These are phyloP conservation scores for Fragum fragum DNA, from an alignment of 2,888 invertebrate species.

Conservation along the genomic window DNA sequence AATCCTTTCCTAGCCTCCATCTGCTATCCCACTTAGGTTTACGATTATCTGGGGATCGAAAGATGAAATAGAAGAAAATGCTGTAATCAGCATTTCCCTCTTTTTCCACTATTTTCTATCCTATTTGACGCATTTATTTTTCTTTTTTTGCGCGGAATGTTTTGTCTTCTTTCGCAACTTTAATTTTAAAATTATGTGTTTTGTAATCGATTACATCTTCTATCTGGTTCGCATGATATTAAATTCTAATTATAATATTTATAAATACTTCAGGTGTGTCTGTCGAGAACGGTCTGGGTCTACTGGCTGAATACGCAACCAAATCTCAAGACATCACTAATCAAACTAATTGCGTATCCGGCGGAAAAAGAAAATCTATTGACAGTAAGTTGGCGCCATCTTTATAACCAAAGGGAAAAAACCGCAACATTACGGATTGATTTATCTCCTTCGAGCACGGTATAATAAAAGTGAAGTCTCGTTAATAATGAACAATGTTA, in stretches of 20 bases:
- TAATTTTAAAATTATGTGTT: too few species aligned
- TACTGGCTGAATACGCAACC: constrained; percentile 78
- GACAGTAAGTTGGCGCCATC: constrained; percentile 49
- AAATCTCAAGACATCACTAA: constrained; percentile 56
- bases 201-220: too few species aligned
- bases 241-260: not conserved
- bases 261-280: constrained; percentile 6
- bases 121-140: too few species aligned
- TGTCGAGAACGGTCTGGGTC: constrained; percentile 70
- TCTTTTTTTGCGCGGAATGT: too few species aligned
- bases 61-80: too few species aligned
- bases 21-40: too few species aligned
- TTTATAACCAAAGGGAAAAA: constrained; percentile 22
- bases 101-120: too few species aligned
- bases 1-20: too few species aligned
- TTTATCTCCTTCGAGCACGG: constrained; percentile 18
- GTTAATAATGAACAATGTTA: constrained; percentile 24
- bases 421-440: constrained; percentile 29
- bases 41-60: too few species aligned
- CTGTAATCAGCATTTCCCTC: too few species aligned
- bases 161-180: too few species aligned
- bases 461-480: constrained; percentile 14
- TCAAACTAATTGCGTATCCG: constrained; percentile 38
- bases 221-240: too few species aligned
- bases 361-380: constrained; percentile 63